These are phyloP conservation scores for Medauroidea extradentata DNA, from an alignment of 1,140 invertebrate genomes.

Conservation along the genomic window DNA sequence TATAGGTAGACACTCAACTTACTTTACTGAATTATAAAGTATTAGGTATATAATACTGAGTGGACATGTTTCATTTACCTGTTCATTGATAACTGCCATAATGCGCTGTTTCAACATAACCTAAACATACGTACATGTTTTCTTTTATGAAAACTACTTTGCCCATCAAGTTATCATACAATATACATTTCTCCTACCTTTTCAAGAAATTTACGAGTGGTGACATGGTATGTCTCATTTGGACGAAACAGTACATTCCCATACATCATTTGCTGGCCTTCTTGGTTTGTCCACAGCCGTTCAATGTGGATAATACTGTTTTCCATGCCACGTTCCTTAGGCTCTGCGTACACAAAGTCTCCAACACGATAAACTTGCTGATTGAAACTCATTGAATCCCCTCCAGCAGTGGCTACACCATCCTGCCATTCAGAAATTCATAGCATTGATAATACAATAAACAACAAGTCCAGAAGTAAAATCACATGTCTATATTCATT, in stretches of 20 bases:
- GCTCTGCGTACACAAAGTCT: constrained; percentile 87
- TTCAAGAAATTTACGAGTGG: constrained; percentile 91
- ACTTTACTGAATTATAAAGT: background rate
- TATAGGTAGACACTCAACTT: too few species aligned
- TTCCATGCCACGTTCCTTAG: constrained; percentile 71
- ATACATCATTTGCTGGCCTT: constrained; percentile 82
- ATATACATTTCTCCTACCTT: too few species aligned
- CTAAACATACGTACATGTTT: too few species aligned
- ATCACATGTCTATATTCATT: too few species aligned
- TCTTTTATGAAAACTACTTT: too few species aligned
- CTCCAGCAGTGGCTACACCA: constrained; percentile 12
- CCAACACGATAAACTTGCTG: constrained; percentile 73
- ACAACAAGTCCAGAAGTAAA: too few species aligned
- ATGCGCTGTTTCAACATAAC: too few species aligned
- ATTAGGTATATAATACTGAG: too few species aligned
- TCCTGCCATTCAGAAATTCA: constrained; percentile 3
- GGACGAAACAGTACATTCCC: constrained; percentile 79
- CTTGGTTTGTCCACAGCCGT: constrained; percentile 76
- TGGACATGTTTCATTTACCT: too few species aligned
- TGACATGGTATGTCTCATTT: constrained; percentile 93
- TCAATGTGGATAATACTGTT: constrained; percentile 87
- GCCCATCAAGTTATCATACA: too few species aligned
- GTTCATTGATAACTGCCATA: too few species aligned
- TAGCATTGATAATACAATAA: too few species aligned
- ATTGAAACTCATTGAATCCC: constrained; percentile 57